phyloP scores from a whole-genome alignment of 2,888 invertebrate species.

The Andrena trimmerana region DNA sequence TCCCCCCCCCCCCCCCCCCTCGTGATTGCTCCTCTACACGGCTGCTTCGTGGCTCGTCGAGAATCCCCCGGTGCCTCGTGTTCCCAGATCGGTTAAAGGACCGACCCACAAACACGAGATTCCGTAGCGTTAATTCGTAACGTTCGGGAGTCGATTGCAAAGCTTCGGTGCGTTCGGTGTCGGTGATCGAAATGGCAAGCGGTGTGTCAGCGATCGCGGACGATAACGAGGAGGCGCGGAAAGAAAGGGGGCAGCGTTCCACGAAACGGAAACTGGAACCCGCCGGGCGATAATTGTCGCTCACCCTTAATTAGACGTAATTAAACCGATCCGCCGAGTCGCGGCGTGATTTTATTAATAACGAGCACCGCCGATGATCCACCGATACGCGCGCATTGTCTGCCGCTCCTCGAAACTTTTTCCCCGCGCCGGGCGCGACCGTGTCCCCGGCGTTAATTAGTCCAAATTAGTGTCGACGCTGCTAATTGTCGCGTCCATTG shows the following conservation, averaged over 20 bases:
- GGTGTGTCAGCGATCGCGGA: conserved; percentile 16
- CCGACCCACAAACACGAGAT: conserved; percentile 10
- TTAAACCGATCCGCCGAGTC: conserved; percentile 67
- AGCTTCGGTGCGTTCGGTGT: conserved; percentile 10
- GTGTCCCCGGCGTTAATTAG: conserved; percentile 68
- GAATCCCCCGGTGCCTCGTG: neutral
- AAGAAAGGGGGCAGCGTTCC: conserved; percentile 38
- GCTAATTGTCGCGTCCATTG: conserved; percentile 72
- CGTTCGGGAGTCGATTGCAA: neutral
- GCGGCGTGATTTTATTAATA: conserved; percentile 65
- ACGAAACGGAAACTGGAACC: conserved; percentile 18
- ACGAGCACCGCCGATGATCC: conserved; percentile 67
- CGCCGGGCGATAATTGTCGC: conserved; percentile 55
- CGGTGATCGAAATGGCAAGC: neutral
- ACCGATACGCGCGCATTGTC: conserved; percentile 61
- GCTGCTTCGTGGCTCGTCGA: conserved; percentile 5
- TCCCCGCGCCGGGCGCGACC: conserved; percentile 25
- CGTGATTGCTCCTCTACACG: conserved; percentile 31
- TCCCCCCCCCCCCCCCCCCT: neutral
- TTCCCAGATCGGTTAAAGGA: neutral
- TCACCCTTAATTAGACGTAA: conserved; percentile 71
- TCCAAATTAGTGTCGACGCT: conserved; percentile 70
- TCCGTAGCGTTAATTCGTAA: neutral
- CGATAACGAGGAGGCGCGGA: neutral
- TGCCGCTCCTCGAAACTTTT: conserved; percentile 57